phyloP scores from a whole-genome alignment of 2,888 invertebrate species.

The Euzophera pinguis region DNA sequence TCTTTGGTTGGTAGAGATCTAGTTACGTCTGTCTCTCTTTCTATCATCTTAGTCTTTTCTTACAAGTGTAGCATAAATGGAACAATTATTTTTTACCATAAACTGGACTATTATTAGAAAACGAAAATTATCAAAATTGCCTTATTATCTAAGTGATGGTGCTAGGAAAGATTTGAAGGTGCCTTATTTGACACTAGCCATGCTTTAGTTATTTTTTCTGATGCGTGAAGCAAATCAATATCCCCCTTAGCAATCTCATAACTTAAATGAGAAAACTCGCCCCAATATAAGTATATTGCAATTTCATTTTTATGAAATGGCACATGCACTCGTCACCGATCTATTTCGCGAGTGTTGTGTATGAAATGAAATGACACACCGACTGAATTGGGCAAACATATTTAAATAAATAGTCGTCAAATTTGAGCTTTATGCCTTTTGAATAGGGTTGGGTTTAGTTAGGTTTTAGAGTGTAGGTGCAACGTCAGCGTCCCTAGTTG shows the following conservation, averaged over 20 bases:
- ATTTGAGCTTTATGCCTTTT: neutral
- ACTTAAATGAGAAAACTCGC: slow-evolving; percentile 55
- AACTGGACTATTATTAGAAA: no score
- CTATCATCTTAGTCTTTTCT: no score
- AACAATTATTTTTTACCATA: no score
- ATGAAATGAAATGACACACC: slow-evolving; percentile 74
- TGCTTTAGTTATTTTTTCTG: no score
- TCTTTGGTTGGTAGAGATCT: no score
- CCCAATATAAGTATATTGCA: slow-evolving; percentile 61
- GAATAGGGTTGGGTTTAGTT: slow-evolving; percentile 19
- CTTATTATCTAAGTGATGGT: no score
- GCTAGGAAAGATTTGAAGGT: no score
- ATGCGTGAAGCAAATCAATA: slow-evolving; percentile 28
- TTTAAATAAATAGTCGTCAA: neutral
- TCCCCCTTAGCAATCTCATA: slow-evolving; percentile 48
- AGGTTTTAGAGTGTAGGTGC: slow-evolving; percentile 46
- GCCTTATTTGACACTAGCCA: no score
- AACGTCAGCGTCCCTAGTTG: slow-evolving; percentile 70
- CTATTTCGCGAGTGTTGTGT: slow-evolving; percentile 73
- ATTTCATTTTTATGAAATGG: slow-evolving; percentile 76
- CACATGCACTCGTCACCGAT: slow-evolving; percentile 69
- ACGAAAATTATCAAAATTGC: no score
- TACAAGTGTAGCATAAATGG: no score
- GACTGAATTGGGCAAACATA: slow-evolving; percentile 29
- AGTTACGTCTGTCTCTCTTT: no score